phyloP scores from a whole-genome alignment of 2,113 vertebrate species.

The Petrocephalus zakoni region DNA sequence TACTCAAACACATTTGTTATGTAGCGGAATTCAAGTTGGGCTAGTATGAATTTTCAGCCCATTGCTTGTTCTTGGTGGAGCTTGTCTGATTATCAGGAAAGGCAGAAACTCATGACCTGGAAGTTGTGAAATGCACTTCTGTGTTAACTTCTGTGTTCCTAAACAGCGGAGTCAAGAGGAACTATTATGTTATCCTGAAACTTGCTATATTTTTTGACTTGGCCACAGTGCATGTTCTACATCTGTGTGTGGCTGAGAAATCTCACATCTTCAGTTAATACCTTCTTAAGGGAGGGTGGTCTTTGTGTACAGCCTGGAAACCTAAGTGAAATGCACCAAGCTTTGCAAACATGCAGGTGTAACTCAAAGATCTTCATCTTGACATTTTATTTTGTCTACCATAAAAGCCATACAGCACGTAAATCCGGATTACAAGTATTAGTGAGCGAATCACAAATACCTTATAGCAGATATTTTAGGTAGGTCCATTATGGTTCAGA shows the following conservation, averaged over 20 bases:
- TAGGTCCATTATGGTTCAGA: constrained; percentile 46
- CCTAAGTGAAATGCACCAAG: constrained; percentile 31
- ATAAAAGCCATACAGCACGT: constrained; percentile 37
- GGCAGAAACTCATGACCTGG: background rate
- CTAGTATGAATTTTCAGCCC: background rate
- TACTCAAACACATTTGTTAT: background rate
- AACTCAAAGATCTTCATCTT: constrained; percentile 34
- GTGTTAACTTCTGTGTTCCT: background rate
- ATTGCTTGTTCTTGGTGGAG: background rate
- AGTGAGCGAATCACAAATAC: constrained; percentile 45
- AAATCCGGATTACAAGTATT: constrained; percentile 31
- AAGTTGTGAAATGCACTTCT: background rate
- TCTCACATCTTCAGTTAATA: constrained; percentile 31
- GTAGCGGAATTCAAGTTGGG: background rate
- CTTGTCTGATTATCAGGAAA: background rate
- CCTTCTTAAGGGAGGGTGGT: constrained; percentile 36
- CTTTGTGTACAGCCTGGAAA: constrained; percentile 37
- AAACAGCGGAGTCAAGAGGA: background rate
- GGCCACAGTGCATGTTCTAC: constrained; percentile 1
- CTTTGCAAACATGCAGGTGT: constrained; percentile 28
- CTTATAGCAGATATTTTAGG: constrained; percentile 49
- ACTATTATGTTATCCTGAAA: background rate
- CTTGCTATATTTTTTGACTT: background rate
- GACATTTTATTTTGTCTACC: constrained; percentile 30
- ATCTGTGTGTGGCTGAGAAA: constrained; percentile 20